These are phyloP conservation scores for Lymantria monacha DNA, from an alignment of 2,888 invertebrate species.

Conservation along the genomic window DNA sequence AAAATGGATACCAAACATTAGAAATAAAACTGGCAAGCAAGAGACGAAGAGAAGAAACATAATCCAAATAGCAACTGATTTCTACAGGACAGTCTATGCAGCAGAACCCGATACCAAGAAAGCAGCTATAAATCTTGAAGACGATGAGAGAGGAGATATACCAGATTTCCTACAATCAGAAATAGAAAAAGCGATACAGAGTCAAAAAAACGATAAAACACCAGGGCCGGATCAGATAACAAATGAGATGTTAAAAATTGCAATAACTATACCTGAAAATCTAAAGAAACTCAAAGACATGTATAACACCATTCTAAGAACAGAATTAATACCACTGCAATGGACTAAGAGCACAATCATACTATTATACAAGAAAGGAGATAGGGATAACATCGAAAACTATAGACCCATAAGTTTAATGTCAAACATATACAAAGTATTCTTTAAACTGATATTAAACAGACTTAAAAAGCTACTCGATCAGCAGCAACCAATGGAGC, in stretches of 20 bases:
- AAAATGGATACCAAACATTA: background rate
- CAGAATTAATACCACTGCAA: slow-evolving; percentile 1
- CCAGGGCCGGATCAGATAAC: slow-evolving; percentile 3
- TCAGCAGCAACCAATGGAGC: background rate
- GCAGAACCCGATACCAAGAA: background rate
- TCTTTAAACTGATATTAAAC: too few relatives aligned
- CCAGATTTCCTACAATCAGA: slow-evolving; percentile 4
- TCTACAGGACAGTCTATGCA: background rate
- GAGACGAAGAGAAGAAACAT: background rate
- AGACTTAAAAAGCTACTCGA: background rate
- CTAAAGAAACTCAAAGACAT: slow-evolving; percentile 3
- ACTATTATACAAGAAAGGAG: background rate
- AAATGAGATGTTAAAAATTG: slow-evolving; percentile 4
- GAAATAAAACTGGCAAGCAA: background rate
- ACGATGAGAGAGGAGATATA: background rate
- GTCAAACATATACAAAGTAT: too few relatives aligned
- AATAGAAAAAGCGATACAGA: slow-evolving; percentile 1
- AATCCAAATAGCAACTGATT: slow-evolving; percentile 2
- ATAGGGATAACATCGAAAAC: background rate
- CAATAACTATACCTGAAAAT: slow-evolving; percentile 3
- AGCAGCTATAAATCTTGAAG: background rate
- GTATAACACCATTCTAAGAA: slow-evolving; percentile 1
- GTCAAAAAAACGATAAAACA: slow-evolving; percentile 1
- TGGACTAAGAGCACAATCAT: too few relatives aligned
- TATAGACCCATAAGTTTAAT: background rate